phyloP scores from a whole-genome alignment of 2,113 vertebrate genomes.

The Caranx melampygus region DNA sequence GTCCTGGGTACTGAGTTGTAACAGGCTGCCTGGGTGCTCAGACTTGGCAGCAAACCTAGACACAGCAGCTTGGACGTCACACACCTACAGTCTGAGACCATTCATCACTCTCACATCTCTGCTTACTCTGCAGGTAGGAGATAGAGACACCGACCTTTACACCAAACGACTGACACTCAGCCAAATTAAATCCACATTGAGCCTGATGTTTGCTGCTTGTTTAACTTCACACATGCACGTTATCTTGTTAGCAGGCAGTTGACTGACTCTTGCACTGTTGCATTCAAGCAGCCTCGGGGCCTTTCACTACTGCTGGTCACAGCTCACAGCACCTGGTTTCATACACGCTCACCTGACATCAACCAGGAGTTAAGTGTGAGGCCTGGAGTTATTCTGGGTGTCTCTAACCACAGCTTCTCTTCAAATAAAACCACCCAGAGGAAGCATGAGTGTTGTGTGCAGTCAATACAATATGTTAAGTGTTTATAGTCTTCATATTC shows the following conservation, averaged over 20 bases:
- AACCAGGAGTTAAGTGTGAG: background rate
- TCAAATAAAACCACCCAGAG: conserved; percentile 32
- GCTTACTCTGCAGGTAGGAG: conserved; percentile 33
- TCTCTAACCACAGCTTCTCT: conserved; percentile 15
- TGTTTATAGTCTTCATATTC: background rate
- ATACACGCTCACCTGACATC: background rate
- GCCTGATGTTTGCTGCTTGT: conserved; percentile 6
- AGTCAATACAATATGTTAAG: conserved; percentile 9
- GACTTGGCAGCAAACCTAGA: conserved; percentile 59
- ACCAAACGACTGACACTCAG: conserved; percentile 17
- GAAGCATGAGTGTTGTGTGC: conserved; percentile 5
- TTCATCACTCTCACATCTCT: conserved; percentile 42
- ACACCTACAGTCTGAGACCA: conserved; percentile 41
- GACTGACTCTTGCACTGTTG: background rate
- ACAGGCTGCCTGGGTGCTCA: conserved; percentile 32
- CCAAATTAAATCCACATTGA: background rate
- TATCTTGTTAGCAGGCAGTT: background rate
- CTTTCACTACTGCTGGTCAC: background rate
- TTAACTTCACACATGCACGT: background rate
- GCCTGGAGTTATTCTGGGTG: background rate
- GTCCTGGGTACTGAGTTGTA: conserved; percentile 53
- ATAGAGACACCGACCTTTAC: conserved; percentile 38
- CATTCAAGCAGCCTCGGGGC: background rate
- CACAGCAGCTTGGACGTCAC: conserved; percentile 32
- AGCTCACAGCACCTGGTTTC: background rate